phyloP scores from a whole-genome alignment of 2,888 invertebrate species.

The Sinhomidia bicolor region DNA sequence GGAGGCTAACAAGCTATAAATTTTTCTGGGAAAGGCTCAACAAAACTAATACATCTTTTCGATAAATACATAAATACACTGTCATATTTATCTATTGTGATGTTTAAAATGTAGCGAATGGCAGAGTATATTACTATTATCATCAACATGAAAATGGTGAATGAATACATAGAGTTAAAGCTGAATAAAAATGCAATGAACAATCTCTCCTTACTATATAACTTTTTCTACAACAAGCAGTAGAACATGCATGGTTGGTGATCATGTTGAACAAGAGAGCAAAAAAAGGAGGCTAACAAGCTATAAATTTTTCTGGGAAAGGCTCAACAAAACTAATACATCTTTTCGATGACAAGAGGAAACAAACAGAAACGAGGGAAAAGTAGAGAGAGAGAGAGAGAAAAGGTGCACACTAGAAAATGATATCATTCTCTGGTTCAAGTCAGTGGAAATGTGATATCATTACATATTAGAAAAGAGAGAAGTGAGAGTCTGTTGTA shows the following conservation, averaged over 20 bases:
- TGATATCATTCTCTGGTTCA: neutral
- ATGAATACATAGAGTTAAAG: too few species aligned
- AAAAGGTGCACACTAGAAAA: neutral
- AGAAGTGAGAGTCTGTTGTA: too few species aligned
- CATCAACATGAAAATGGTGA: too few species aligned
- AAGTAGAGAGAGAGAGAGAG: neutral
- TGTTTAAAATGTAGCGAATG: too few species aligned
- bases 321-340: conserved; percentile 35
- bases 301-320: conserved; percentile 26
- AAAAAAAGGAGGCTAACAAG: conserved; percentile 9
- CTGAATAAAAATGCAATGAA: too few species aligned
- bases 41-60: conserved; percentile 47
- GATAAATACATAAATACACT: too few species aligned
- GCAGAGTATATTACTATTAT: too few species aligned
- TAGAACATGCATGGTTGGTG: neutral
- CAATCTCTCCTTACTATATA: neutral
- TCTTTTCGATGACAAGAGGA: conserved; percentile 36
- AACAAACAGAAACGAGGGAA: neutral
- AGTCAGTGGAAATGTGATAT: neutral
- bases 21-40: conserved; percentile 11
- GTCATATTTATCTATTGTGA: too few species aligned
- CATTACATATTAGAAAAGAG: neutral
- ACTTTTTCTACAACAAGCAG: neutral
- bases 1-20: conserved; percentile 16
- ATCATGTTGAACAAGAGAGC: conserved; percentile 31